A percentile compares a stretch with the other conserved stretches of the same genome.
Conservation (phyloP, 1,140 invertebrate genomes). For the Zaprionus lachaisei region DNA sequence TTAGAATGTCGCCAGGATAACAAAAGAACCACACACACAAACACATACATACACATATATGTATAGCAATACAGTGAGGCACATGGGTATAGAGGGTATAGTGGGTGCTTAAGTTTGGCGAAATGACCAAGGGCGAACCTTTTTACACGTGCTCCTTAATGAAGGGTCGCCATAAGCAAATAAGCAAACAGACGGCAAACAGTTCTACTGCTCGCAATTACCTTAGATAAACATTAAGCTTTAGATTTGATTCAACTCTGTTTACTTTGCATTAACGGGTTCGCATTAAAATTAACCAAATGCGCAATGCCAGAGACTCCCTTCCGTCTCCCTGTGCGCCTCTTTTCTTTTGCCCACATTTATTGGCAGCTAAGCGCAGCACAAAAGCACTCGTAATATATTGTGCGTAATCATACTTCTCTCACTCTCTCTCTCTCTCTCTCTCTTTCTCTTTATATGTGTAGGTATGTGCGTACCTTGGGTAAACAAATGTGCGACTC, state of each 20-base stretch:
- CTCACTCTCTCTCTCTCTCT: not conserved
- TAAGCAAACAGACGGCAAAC: slow-evolving; percentile 49
- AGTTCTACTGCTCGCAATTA: slow-evolving; percentile 55
- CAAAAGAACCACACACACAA: slow-evolving; percentile 8
- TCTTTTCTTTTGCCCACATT: slow-evolving; percentile 2
- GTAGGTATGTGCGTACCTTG: not conserved
- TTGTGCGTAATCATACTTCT: slow-evolving; percentile 1
- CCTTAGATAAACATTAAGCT: slow-evolving; percentile 59
- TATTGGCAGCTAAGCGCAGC: slow-evolving; percentile 35
- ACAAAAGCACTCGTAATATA: slow-evolving; percentile 17
- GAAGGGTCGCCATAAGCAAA: slow-evolving; percentile 59
- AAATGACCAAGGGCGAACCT: slow-evolving; percentile 23
- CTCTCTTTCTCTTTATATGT: not conserved
- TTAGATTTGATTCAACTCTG: slow-evolving; percentile 45
- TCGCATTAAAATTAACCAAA: slow-evolving; percentile 57
- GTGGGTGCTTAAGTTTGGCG: not conserved
- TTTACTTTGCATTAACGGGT: slow-evolving; percentile 73
- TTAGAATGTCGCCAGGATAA: slow-evolving; percentile 53
- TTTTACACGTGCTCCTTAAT: slow-evolving; percentile 43
- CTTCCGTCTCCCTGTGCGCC: not conserved
- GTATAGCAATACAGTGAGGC: not conserved
- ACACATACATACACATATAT: not conserved
- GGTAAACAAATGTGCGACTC: slow-evolving; percentile 39
- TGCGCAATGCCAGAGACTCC: slow-evolving; percentile 26
- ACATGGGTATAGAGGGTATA: not conserved